Conservation (phyloP, 2,888 invertebrate genomes). For the Elegia similella region DNA sequence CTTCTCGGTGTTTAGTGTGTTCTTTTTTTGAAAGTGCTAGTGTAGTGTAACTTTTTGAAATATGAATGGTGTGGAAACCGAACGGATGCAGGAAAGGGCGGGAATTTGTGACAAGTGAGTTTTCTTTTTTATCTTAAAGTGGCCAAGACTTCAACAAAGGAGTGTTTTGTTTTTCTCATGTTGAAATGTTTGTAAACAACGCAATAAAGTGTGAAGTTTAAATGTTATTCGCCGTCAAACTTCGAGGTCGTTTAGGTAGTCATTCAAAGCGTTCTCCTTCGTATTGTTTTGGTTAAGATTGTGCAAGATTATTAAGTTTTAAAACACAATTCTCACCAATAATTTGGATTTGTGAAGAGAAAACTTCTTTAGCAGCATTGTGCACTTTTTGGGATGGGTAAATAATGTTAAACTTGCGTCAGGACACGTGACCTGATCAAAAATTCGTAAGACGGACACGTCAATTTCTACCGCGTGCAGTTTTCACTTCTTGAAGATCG, state of each 20-base stretch:
- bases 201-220: neutral
- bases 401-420: too few relatives aligned
- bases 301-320: neutral
- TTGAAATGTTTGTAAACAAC: slow-evolving; percentile 10
- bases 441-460: too few relatives aligned
- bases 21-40: slow-evolving; percentile 24
- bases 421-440: too few relatives aligned
- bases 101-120: slow-evolving; percentile 48
- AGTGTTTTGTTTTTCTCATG: neutral
- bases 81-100: slow-evolving; percentile 41
- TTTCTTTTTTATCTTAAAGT: slow-evolving; percentile 17
- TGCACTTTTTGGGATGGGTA: too few relatives aligned
- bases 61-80: slow-evolving; percentile 54
- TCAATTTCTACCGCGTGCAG: too few relatives aligned
- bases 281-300: neutral
- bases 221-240: slow-evolving; percentile 1
- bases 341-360: too few relatives aligned
- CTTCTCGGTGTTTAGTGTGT: slow-evolving; percentile 32
- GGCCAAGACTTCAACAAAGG: neutral
- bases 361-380: too few relatives aligned
- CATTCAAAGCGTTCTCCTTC: neutral
- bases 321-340: neutral
- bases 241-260: neutral
- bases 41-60: slow-evolving; percentile 27
- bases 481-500: too few relatives aligned